phyloP scores from a whole-genome alignment of 2,888 invertebrate genomes.

The Parthenolecanium corni region DNA sequence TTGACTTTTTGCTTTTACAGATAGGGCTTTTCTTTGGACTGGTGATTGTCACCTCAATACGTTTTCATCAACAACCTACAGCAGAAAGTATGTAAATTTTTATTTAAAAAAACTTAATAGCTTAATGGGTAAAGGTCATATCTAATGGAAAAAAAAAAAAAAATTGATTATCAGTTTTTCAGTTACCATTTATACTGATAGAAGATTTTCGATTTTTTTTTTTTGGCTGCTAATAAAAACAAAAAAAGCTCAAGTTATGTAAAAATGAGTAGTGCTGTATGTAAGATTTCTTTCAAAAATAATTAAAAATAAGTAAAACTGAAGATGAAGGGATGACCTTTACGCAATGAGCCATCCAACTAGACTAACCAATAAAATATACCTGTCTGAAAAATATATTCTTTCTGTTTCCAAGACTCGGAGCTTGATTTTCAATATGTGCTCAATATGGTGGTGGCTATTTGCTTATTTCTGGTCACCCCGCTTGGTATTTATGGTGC shows the following conservation, averaged over 20 bases:
- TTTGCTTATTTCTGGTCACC: slow-evolving; percentile 10
- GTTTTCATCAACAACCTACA: not conserved
- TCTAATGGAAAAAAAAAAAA: not conserved
- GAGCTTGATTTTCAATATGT: slow-evolving; percentile 15
- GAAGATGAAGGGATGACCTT: no score
- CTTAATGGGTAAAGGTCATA: not conserved
- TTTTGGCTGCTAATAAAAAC: no score
- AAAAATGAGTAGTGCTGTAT: no score
- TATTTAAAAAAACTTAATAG: not conserved
- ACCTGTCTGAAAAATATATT: not conserved
- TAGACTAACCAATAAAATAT: not conserved
- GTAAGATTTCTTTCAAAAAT: no score
- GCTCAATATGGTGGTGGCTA: slow-evolving; percentile 12
- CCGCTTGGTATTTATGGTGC: slow-evolving; percentile 10
- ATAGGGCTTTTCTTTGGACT: not conserved
- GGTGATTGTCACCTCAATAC: slow-evolving; percentile 1
- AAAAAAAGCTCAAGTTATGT: no score
- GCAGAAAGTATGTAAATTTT: slow-evolving; percentile 1
- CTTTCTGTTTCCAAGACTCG: not conserved
- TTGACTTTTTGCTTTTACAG: not conserved
- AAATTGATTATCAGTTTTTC: no score
- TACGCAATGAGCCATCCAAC: no score
- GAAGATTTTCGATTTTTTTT: no score
- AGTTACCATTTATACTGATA: no score
- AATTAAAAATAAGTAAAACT: no score